These are phyloP conservation scores for Ovibos moschatus DNA, from an alignment of 2,113 vertebrate genomes.

Conservation along the genomic window DNA sequence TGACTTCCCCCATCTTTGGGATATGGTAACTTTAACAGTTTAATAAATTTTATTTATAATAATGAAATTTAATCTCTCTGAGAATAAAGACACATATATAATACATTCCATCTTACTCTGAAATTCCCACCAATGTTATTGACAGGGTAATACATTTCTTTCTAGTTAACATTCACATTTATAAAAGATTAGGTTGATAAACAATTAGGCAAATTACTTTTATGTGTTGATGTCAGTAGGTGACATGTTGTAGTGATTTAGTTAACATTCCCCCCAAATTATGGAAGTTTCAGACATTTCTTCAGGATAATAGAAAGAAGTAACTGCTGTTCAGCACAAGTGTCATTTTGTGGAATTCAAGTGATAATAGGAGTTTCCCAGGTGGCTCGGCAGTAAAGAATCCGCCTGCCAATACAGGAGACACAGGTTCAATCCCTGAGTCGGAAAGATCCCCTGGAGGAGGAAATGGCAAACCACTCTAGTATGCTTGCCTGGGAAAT, in stretches of 20 bases:
- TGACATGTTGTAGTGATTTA: rapidly evolving
- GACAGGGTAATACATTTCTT: neutral
- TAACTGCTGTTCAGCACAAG: neutral
- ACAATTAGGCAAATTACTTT: neutral
- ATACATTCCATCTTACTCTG: no score
- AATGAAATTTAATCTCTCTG: neutral
- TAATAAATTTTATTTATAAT: neutral
- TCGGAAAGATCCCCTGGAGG: neutral
- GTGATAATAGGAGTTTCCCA: neutral
- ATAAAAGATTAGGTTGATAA: neutral
- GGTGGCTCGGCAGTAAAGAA: neutral
- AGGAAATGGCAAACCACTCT: neutral
- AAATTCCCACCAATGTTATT: neutral
- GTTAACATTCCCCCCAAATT: neutral
- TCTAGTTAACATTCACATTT: neutral
- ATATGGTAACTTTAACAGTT: no score
- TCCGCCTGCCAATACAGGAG: neutral
- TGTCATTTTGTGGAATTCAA: neutral
- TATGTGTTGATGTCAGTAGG: neutral
- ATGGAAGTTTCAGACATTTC: no score
- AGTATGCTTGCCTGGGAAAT: neutral
- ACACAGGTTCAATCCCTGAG: neutral
- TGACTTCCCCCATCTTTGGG: neutral
- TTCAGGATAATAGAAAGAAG: neutral
- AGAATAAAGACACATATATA: neutral